phyloP scores from a whole-genome alignment of 2,888 invertebrate genomes.

The Patella caerulea region DNA sequence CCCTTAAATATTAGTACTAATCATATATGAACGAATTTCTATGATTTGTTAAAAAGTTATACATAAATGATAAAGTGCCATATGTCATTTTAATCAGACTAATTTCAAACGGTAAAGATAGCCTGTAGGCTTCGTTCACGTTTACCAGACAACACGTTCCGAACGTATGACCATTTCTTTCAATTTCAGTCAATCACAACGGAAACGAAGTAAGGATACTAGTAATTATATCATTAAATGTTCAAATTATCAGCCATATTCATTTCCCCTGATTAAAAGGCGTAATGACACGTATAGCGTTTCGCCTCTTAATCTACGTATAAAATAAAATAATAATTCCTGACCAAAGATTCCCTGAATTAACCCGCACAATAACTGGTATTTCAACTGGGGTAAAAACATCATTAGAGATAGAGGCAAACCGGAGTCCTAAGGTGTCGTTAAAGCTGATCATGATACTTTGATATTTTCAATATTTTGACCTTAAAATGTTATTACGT shows the following conservation, averaged over 20 bases:
- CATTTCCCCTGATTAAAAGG: conserved; percentile 6
- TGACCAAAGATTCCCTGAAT: no score
- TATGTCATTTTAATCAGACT: not conserved
- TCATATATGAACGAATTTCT: no score
- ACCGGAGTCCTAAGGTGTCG: no score
- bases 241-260: not conserved
- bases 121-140: no score
- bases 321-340: no score
- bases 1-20: no score
- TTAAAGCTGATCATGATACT: not conserved
- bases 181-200: not conserved
- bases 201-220: conserved; percentile 7
- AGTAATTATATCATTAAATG: not conserved
- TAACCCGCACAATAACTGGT: no score
- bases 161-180: not conserved
- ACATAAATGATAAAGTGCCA: conserved; percentile 1
- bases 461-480: conserved; percentile 1
- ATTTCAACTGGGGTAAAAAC: no score
- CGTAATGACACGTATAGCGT: conserved; percentile 7
- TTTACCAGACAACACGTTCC: not conserved
- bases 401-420: no score
- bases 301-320: not conserved
- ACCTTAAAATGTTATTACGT: not conserved
- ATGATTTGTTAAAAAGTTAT: no score
- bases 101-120: no score